Conservation (phyloP, 2,797 vertebrate genomes). For the Neostethus bicornis region DNA sequence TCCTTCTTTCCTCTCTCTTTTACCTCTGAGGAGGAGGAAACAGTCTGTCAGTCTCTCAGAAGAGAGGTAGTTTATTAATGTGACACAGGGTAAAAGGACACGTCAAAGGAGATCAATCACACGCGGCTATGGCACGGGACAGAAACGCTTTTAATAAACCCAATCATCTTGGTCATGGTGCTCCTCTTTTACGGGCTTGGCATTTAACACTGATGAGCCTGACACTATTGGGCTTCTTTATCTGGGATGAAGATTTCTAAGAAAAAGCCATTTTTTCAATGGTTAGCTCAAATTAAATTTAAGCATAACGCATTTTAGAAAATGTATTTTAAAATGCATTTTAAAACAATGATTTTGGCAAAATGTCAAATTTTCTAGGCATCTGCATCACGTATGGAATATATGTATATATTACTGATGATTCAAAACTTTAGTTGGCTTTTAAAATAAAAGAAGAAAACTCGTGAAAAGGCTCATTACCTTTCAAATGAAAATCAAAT, state of each 20-base stretch:
- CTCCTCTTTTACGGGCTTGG: slow-evolving; percentile 25
- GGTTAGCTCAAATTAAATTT: slow-evolving; percentile 36
- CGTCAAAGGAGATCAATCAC: slow-evolving; percentile 76
- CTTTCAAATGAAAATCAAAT: slow-evolving; percentile 5
- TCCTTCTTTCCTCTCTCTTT: slow-evolving; percentile 30
- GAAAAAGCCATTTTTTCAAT: slow-evolving; percentile 18
- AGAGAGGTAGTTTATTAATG: slow-evolving; percentile 72
- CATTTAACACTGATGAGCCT: slow-evolving; percentile 41
- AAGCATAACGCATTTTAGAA: no score
- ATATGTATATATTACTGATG: not conserved
- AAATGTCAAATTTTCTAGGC: not conserved
- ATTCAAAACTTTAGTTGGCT: slow-evolving; percentile 2
- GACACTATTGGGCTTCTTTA: slow-evolving; percentile 21
- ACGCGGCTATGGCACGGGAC: slow-evolving; percentile 48
- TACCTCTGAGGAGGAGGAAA: slow-evolving; percentile 29
- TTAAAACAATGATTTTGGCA: not conserved
- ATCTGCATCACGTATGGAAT: slow-evolving; percentile 1
- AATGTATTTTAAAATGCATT: no score
- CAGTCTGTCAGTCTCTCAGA: slow-evolving; percentile 70
- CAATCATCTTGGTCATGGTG: slow-evolving; percentile 59
- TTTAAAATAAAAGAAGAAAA: slow-evolving; percentile 13
- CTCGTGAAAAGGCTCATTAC: slow-evolving; percentile 2
- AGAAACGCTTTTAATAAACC: slow-evolving; percentile 72
- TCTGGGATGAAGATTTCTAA: slow-evolving; percentile 37
- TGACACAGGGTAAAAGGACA: slow-evolving; percentile 79